Conservation (phyloP, 2,797 vertebrate genomes). For the Leucoraja ocellata region DNA sequence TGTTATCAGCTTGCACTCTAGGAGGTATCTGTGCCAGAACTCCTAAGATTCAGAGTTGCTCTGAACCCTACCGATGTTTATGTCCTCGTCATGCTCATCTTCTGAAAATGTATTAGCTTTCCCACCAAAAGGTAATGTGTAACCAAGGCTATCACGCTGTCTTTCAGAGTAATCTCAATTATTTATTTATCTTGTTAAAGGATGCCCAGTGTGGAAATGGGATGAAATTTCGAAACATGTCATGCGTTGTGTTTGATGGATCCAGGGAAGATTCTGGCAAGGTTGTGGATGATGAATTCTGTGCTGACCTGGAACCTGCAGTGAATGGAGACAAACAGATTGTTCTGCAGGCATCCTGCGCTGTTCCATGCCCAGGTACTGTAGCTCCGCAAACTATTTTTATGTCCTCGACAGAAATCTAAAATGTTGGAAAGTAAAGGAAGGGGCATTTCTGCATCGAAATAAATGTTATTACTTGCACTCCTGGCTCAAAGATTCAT, state of each 20-base stretch:
- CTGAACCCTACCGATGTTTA: not conserved
- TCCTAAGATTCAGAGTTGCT: not conserved
- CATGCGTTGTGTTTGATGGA: slow-evolving; percentile 85
- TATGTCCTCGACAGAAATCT: not conserved
- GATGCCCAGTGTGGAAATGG: slow-evolving; percentile 89
- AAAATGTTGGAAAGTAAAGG: slow-evolving; percentile 1
- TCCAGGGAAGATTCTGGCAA: slow-evolving; percentile 62
- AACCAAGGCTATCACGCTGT: not conserved
- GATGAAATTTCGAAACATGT: slow-evolving; percentile 74
- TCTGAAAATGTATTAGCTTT: not conserved
- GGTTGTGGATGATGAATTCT: slow-evolving; percentile 86
- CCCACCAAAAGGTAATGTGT: not conserved
- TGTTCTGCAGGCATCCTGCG: slow-evolving; percentile 75
- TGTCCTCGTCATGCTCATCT: not conserved
- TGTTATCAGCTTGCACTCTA: not conserved
- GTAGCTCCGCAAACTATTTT: not conserved
- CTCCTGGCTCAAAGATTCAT: not conserved
- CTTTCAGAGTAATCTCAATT: not conserved
- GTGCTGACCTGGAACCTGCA: slow-evolving; percentile 67
- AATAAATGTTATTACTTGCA: not conserved
- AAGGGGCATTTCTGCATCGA: not conserved
- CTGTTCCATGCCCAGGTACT: slow-evolving; percentile 87
- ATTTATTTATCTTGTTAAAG: slow-evolving; percentile 54
- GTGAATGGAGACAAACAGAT: slow-evolving; percentile 69
- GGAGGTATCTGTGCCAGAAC: not conserved